Percentiles rank a stretch among this genome's conserved stretches.
phyloP scores from a whole-genome alignment of 2,113 vertebrate genomes.

The Rallus limicola region DNA sequence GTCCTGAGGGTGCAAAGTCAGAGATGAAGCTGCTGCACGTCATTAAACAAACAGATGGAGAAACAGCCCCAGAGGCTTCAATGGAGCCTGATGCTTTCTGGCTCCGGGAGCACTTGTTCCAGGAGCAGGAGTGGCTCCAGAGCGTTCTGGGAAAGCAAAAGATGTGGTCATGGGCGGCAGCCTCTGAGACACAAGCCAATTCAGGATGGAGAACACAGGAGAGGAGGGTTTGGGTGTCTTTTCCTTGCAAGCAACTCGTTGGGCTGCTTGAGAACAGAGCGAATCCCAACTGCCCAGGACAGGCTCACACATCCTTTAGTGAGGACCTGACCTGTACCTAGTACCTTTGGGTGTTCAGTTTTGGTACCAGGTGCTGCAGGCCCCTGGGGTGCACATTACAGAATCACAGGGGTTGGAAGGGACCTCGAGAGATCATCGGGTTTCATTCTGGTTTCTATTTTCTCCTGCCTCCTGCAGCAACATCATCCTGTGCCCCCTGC shows the following conservation, averaged over 20 bases:
- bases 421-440: too few relatives aligned
- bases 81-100: background rate
- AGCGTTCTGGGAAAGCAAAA: background rate
- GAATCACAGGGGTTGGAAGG: too few relatives aligned
- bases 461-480: background rate
- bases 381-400: background rate
- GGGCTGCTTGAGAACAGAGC: rapidly evolving
- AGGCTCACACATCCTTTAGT: background rate
- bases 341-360: background rate
- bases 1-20: conserved; percentile 18
- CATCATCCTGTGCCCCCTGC: background rate
- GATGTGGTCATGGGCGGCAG: background rate
- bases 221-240: background rate
- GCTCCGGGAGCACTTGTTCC: background rate
- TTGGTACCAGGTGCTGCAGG: background rate
- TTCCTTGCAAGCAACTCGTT: background rate
- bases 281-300: background rate
- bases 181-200: background rate
- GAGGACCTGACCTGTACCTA: background rate
- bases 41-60: conserved; percentile 63
- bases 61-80: conserved; percentile 32
- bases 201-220: background rate
- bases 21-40: conserved; percentile 31
- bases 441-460: background rate
- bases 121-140: conserved; percentile 11